Base-by-base conservation (phyloP, 2,888 invertebrate species). In the Habroteleia sp. region DNA sequence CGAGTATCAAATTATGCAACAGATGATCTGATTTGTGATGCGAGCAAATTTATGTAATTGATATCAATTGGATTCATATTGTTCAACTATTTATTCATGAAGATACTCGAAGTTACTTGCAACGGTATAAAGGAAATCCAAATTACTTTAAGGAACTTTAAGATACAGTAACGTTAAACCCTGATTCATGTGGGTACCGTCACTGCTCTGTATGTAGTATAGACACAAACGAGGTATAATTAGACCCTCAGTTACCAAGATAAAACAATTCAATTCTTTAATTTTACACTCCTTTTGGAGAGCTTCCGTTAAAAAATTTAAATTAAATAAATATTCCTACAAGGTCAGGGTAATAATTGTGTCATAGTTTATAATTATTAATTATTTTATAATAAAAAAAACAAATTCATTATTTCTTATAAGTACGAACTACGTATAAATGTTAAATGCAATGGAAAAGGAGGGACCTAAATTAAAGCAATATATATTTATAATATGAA, bases 141-240 rank as follows among this genome's bases (percentile, higher is more conserved):
- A 52, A 52, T 63, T 63, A 31, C 41, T 63, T 52, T 16, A 63
- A 52, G 52, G 52, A 63, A 63, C 52, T 63, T 52, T 14, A 33
- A 63, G 62, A 33, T 39, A 33, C 17, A 39, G 20, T 63, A 25
- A 35, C 13, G 13, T 11, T 20, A 27, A 42, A n/a, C 11, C 11
- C 42, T n/a, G 13, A 52, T 63, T 42, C 63, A 63, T 52, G 33
- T 63, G 50, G 63, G 31, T 50, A 52, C 63, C 50, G 8, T n/a
- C 6, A 41, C 63, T 25, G 14, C 20, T 33, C 25, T 27, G 5
- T 10, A 23, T 31, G 31, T 48, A 23, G 11, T 11, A 11, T 8
- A 16, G 20, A 62, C 39, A 62, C 50, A 62, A 50, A 10, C 16
- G 7, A 16, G 10, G 62, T 50, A 31, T 31, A 50, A 31, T 62